Base-by-base conservation (phyloP, 2,113 vertebrate genomes). In the Poeciliopsis prolifica region DNA sequence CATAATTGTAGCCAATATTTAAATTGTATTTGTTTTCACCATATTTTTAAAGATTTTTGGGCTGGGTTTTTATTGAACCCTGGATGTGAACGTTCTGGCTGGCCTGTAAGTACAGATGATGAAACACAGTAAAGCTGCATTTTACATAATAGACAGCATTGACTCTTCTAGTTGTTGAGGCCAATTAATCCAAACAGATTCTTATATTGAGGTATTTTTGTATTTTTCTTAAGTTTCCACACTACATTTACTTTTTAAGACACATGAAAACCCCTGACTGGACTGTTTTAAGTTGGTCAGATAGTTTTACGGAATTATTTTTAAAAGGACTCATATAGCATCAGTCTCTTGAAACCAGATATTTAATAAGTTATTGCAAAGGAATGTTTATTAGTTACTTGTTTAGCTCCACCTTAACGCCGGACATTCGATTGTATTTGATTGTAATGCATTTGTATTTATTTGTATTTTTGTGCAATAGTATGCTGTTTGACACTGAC, bases 381-480 rank as follows among this genome's bases (percentile, higher is more conserved):
- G 35, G 68, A 82, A 90, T 82, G 80, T 80, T 75, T 80, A 81
- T 79, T 80, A 61, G 54, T n/a, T 48, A 48, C 72, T 33, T 69
- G 42, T 19, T 71, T 29, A 76, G 60, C 65, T 54, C 61, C 35
- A 62, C 33, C 83, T 74, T 65, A 84, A 68, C 54, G 58, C 62
- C 61, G 85, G 88, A 89, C 91, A 61, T 89, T 78, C 90, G 88
- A 54, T 24, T 17, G 14, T 19, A 61, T 89, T 78, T 91, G 88
- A 58, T n/a, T 19, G 14, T 19, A 48, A 48, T 48, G 81, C 73
- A 67, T 90, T 79, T 79, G 68, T 79, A 37, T 84, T 75, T 11
- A 0, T 73, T 78, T 68, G 63, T 74, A 26, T 61, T 72, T 67
- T 68, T 70, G 74, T 81, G 81, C 79, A 78, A 26, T n/a, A 40